Evolutionary conservation across 2,113 vertebrate genomes (phyloP), one percentile per base, ranked within the genome.

Genomic region (Polypterus bichir): DNA sequence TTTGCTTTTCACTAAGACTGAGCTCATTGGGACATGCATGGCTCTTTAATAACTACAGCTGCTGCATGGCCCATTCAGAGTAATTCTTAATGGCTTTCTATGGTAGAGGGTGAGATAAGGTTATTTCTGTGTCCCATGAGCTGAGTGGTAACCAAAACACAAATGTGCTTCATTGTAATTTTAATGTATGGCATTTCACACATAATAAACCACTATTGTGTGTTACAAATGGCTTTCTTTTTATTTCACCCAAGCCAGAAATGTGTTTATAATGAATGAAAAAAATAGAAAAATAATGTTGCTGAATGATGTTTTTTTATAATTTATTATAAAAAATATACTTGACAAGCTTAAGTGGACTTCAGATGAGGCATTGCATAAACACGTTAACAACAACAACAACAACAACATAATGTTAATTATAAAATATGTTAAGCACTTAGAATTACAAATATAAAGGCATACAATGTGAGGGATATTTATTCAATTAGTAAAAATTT

Each of bases 1-100:
- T 66, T 70, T 67, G 79, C 79, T 67, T 86, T 86, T 81, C 78
- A 79, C 84, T 77, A 76, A 76, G 71, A 80, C 77, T 61, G 76
- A 71, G 74, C 83, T 88, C 75, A 69, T 66, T 64, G 73, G 78
- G 80, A 82, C 76, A 83, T 75, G 73, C 80, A 66, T 81, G 84
- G 81, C 83, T 68, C 58, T 84, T 84, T 81, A 77, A 78, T 80
- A 75, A 80, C 79, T 78, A 77, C 79, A 85, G 81, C 83, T 87
- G 83, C 80, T 81, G 79, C 74, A 74, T 83, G 84, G 71, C 70
- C 10, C 46, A 77, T 74, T 74, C 77, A 76, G 73, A 78, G 77
- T 85, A 78, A 80, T 86, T 86, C 82, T 82, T 80, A 84, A 83
- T 83, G 74, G 65, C 78, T 73, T 81, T 75, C 76, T 73, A 80